Percentiles rank a stretch among this genome's conserved stretches.
These are phyloP conservation scores for Danionella cerebrum DNA, from an alignment of 2,113 vertebrate genomes.

Conservation along the genomic window DNA sequence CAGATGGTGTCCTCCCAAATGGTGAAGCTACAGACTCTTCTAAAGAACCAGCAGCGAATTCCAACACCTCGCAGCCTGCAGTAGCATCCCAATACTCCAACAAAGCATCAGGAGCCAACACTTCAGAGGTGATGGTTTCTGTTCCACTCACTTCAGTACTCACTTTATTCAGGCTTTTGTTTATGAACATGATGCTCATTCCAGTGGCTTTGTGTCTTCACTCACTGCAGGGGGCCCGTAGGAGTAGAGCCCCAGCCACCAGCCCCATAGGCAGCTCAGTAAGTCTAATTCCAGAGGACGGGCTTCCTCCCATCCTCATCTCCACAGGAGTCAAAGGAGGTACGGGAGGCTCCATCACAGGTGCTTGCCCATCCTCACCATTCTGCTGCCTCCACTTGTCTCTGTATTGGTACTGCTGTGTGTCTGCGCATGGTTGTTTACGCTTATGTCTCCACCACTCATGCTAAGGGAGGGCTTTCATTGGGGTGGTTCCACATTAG, in stretches of 20 bases:
- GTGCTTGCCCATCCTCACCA: conserved; percentile 69
- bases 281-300: conserved; percentile 96
- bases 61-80: conserved; percentile 68
- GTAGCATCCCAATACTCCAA: conserved; percentile 71
- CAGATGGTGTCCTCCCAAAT: conserved; percentile 90
- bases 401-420: not conserved
- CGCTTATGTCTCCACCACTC: conserved; percentile 7
- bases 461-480: not conserved
- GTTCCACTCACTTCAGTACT: not conserved
- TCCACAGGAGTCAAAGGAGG: conserved; percentile 99
- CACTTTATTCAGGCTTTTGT: not conserved
- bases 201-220: conserved; percentile 9
- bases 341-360: conserved; percentile 74
- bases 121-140: conserved; percentile 68
- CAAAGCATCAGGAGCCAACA: conserved; percentile 69
- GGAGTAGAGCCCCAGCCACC: conserved; percentile 72
- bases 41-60: conserved; percentile 71
- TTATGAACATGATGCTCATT: not conserved
- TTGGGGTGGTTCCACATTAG: conserved; percentile 34
- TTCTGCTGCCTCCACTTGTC: conserved; percentile 47
- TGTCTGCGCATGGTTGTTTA: not conserved
- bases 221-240: conserved; percentile 63
- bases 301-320: conserved; percentile 98
- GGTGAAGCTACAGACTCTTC: conserved; percentile 85
- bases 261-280: conserved; percentile 92